These are phyloP conservation scores for Gallirallus australis DNA, from an alignment of 2,797 vertebrate species.

Conservation along the genomic window DNA sequence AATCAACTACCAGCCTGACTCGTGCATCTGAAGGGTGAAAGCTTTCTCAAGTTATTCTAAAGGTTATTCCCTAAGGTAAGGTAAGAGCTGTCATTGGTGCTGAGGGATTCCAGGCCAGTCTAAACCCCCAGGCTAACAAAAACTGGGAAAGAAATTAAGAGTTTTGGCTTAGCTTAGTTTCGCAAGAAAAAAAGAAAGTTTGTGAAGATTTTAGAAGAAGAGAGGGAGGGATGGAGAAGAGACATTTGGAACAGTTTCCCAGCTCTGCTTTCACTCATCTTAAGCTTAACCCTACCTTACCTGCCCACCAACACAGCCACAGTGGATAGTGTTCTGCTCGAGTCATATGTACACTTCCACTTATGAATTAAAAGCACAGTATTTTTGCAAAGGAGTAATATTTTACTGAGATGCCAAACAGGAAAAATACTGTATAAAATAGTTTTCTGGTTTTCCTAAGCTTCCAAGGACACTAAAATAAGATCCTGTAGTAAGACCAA, in stretches of 20 bases:
- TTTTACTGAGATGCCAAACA: background rate
- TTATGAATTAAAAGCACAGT: background rate
- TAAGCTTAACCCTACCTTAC: background rate
- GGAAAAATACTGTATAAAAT: background rate
- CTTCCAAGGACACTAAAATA: background rate
- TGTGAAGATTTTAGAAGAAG: background rate
- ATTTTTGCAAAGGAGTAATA: background rate
- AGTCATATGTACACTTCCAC: background rate
- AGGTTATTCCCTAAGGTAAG: background rate
- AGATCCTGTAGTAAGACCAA: background rate
- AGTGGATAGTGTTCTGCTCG: background rate
- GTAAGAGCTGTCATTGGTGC: background rate
- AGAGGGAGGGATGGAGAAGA: background rate
- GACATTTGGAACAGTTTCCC: background rate
- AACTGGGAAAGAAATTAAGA: background rate
- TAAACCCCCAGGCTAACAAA: background rate
- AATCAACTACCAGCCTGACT: background rate
- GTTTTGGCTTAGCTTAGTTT: background rate
- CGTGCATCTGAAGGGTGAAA: background rate
- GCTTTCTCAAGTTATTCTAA: background rate
- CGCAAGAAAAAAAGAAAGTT: background rate
- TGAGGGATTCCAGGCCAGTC: background rate
- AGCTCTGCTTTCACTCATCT: background rate
- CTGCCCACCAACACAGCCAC: background rate
- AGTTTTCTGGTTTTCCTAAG: background rate